Percentiles rank a stretch among this genome's conserved stretches.
Evolutionary conservation across 2,113 vertebrate species (phyloP).

Genomic region (Ivindomyrus marchei): DNA sequence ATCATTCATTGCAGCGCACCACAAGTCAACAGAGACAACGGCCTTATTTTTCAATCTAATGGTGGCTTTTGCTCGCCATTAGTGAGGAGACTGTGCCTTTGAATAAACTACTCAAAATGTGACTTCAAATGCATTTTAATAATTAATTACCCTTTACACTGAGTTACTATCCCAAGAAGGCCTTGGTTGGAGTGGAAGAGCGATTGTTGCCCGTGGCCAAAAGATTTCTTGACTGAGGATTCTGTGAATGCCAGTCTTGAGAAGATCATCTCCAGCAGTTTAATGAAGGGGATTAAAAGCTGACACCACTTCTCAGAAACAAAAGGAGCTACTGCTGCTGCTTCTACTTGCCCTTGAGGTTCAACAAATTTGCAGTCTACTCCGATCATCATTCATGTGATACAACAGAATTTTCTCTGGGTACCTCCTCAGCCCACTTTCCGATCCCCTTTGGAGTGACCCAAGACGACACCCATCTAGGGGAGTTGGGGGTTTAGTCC

Average conservation of each 20-base stretch:
- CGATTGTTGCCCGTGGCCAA: constrained; percentile 44
- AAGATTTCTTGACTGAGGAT: constrained; percentile 56
- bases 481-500: background rate
- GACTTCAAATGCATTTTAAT: constrained; percentile 54
- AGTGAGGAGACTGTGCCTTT: constrained; percentile 47
- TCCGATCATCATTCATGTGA: background rate
- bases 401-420: background rate
- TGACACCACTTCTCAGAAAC: constrained; percentile 46
- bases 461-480: background rate
- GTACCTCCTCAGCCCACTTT: background rate
- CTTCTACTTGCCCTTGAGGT: constrained; percentile 50
- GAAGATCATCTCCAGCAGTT: constrained; percentile 53
- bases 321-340: constrained; percentile 32
- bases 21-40: constrained; percentile 47
- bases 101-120: constrained; percentile 51
- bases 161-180: constrained; percentile 46
- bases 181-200: constrained; percentile 36
- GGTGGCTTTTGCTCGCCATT: constrained; percentile 56
- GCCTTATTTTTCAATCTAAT: constrained; percentile 61
- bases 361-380: constrained; percentile 54
- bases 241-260: constrained; percentile 48
- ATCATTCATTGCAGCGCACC: constrained; percentile 69
- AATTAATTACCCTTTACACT: constrained; percentile 57
- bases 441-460: background rate
- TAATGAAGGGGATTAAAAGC: constrained; percentile 57